A percentile compares a stretch with the other conserved stretches of the same genome.
Conservation (phyloP, 2,888 invertebrate genomes). For the Dicyrtoma fusca region DNA sequence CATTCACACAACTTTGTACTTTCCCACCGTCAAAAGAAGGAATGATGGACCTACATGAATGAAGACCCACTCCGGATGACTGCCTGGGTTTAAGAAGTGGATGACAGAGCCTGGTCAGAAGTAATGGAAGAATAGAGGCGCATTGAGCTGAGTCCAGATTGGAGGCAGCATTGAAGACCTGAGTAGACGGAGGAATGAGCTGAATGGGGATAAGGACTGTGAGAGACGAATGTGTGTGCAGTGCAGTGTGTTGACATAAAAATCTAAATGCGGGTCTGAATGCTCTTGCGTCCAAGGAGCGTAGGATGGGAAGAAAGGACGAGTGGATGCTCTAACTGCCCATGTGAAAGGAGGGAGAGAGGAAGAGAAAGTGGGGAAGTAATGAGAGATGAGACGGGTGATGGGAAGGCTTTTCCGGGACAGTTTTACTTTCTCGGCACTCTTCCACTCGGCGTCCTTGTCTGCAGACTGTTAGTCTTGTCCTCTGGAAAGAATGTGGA, state of each 20-base stretch:
- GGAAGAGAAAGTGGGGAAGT: conserved; percentile 36
- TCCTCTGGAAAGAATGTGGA: conserved; percentile 30
- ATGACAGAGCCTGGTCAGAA: neutral
- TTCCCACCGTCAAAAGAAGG: too few relatives aligned
- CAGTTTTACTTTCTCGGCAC: conserved; percentile 46
- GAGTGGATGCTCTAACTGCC: neutral
- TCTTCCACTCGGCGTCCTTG: conserved; percentile 36
- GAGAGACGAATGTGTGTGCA: neutral
- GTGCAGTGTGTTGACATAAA: conserved; percentile 43
- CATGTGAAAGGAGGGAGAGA: neutral
- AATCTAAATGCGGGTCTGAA: conserved; percentile 33
- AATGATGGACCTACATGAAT: too few relatives aligned
- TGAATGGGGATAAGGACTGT: neutral
- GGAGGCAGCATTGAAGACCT: neutral
- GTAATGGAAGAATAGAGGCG: neutral
- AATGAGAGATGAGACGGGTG: conserved; percentile 45
- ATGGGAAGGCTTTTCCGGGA: conserved; percentile 48
- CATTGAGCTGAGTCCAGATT: neutral
- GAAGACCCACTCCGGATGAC: too few relatives aligned
- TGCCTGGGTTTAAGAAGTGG: too few relatives aligned
- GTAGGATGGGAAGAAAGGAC: neutral
- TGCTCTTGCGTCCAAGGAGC: conserved; percentile 17
- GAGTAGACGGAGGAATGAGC: neutral
- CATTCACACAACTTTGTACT: too few relatives aligned
- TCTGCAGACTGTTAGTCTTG: conserved; percentile 37